These are phyloP conservation scores for Orthonychiurus folsomi DNA, from an alignment of 2,888 invertebrate genomes.

Conservation along the genomic window DNA sequence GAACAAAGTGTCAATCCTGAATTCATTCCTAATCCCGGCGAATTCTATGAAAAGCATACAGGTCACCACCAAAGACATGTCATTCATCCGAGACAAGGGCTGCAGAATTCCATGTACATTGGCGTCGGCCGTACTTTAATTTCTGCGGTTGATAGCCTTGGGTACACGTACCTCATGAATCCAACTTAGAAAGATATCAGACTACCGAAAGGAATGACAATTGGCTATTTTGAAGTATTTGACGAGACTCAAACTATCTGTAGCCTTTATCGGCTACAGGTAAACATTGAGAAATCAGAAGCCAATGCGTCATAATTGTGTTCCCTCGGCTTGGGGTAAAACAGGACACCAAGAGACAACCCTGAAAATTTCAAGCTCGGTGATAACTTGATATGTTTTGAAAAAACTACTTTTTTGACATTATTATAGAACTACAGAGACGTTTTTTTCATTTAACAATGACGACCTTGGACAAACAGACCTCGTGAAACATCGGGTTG, in stretches of 20 bases:
- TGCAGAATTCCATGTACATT: not conserved
- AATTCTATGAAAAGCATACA: too few species aligned
- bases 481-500: slow-evolving; percentile 14
- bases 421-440: slow-evolving; percentile 6
- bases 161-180: not conserved
- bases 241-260: not conserved
- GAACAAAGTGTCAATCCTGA: too few species aligned
- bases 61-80: too few species aligned
- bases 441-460: slow-evolving; percentile 4
- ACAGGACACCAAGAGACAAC: too few species aligned
- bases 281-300: too few species aligned
- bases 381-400: not conserved
- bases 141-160: not conserved
- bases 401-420: not conserved
- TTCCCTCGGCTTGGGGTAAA: too few species aligned
- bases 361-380: not conserved
- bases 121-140: not conserved
- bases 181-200: not conserved
- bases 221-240: not conserved
- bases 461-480: slow-evolving; percentile 4
- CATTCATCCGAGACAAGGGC: not conserved
- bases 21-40: too few species aligned
- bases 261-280: not conserved
- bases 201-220: not conserved
- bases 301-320: too few species aligned